Percentiles rank a stretch among this genome's conserved stretches.
phyloP scores from a whole-genome alignment of 2,113 vertebrate species.

The Bubo bubo region DNA sequence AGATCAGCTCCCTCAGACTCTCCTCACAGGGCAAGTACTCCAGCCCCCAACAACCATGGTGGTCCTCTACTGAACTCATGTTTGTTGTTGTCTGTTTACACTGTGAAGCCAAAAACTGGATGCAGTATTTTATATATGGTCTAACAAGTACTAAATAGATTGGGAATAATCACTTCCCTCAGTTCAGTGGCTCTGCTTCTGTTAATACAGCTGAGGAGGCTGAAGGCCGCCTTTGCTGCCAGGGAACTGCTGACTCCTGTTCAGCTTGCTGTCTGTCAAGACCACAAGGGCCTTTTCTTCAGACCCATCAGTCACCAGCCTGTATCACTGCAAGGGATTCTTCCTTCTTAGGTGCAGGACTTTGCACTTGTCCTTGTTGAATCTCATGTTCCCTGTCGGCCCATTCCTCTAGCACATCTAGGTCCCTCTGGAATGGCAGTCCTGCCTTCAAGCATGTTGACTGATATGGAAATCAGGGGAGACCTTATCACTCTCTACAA shows the following conservation, averaged over 20 bases:
- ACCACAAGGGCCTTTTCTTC: not conserved
- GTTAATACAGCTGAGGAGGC: not conserved
- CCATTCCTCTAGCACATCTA: not conserved
- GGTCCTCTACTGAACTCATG: not conserved
- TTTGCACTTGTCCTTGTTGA: not conserved
- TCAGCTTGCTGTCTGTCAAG: not conserved
- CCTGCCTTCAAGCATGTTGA: not conserved
- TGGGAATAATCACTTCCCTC: not conserved
- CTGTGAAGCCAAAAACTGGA: not conserved
- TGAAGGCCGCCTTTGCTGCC: rapidly evolving
- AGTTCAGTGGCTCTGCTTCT: not conserved
- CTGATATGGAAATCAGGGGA: not conserved
- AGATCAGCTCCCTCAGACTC: not conserved
- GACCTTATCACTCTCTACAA: no score
- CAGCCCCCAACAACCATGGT: not conserved
- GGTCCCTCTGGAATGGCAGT: not conserved
- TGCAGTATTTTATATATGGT: not conserved
- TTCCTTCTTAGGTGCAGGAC: not conserved
- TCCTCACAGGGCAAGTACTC: not conserved
- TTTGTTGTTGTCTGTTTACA: not conserved
- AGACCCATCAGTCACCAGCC: not conserved
- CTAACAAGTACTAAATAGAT: not conserved
- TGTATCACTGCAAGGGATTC: not conserved
- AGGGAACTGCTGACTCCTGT: not conserved
- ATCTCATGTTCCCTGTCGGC: no score